Evolutionary conservation across 2,113 vertebrate genomes (phyloP).

Genomic region (Hyla sarda): DNA sequence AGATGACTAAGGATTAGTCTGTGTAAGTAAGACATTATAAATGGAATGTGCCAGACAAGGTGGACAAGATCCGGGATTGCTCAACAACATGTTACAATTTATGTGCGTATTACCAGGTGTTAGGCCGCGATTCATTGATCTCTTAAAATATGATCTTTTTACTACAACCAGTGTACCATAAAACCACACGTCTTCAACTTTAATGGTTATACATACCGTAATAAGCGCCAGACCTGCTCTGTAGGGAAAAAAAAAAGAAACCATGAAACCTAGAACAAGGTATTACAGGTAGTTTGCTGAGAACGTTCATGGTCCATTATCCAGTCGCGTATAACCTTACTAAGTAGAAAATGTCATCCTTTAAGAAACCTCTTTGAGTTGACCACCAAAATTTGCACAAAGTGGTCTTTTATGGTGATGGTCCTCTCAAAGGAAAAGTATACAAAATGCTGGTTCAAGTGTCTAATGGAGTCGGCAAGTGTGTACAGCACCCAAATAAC

Average conservation of each 20-base stretch:
- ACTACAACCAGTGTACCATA: neutral
- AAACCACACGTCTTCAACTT: neutral
- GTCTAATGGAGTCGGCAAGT: no score
- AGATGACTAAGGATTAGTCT: neutral
- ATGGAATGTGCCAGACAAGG: neutral
- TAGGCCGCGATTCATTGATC: neutral
- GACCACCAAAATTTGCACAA: no score
- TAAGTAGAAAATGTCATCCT: neutral
- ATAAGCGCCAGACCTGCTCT: neutral
- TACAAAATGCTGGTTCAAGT: no score
- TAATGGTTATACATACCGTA: neutral
- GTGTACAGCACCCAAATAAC: no score
- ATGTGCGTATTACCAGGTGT: conserved; percentile 7
- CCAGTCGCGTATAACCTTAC: neutral
- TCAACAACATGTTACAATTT: neutral
- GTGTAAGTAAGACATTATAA: neutral
- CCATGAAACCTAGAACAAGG: neutral
- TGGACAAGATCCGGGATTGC: neutral
- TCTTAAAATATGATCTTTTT: neutral
- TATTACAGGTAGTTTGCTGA: neutral
- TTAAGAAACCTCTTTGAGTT: no score
- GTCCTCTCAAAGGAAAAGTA: no score
- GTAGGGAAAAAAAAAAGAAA: neutral
- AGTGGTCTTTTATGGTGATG: no score
- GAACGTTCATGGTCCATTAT: neutral